Evolutionary conservation across 2,113 vertebrate species (phyloP), one percentile per base, ranked within the genome.

Genomic region (Campylomormyrus tamandua): DNA sequence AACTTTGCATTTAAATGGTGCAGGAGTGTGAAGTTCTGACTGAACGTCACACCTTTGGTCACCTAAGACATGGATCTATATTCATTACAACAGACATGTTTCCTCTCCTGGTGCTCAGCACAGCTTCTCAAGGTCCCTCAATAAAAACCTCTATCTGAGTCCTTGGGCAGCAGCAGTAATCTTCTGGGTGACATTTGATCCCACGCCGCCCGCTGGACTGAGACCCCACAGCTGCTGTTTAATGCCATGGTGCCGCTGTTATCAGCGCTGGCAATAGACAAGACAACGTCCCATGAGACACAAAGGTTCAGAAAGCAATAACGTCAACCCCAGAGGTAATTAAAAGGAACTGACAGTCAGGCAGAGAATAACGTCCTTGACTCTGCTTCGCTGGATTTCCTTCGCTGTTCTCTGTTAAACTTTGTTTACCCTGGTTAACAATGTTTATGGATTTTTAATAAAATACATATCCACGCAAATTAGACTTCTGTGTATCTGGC

Each of bases 371-470:
- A 2, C 1, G 21, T 58, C 24, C 56, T 62, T 62, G 6, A n/a
- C 56, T 62, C 24, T 9, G 21, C 46, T 9, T 46, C 31, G 5
- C 13, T 7, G 83, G 1, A 48, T 45, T 24, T 45, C 42, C 46
- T 84, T 48, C 0, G 4, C 45, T 48, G 46, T 31, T 27, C 74
- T 35, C 70, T 17, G 31, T 77, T 39, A 77, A 77, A 39, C 35
- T 35, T 77, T 77, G 70, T 77, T 77, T 77, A 77, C 70, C 70
- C 70, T 80, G 74, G 19, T 80, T 80, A 80, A 80, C 74, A 80
- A 80, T 19, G 11, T 80, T 80, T 80, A 80, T 80, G 74, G 74
- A 35, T 80, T 42, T 80, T 42, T 80, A 42, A 80, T 80, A 80
- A 80, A 21, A 80, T 80, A 80, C 17, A 17, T 80, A 80, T 80